These are phyloP conservation scores for Phortica variegata DNA, from an alignment of 1,140 invertebrate species.

Conservation along the genomic window DNA sequence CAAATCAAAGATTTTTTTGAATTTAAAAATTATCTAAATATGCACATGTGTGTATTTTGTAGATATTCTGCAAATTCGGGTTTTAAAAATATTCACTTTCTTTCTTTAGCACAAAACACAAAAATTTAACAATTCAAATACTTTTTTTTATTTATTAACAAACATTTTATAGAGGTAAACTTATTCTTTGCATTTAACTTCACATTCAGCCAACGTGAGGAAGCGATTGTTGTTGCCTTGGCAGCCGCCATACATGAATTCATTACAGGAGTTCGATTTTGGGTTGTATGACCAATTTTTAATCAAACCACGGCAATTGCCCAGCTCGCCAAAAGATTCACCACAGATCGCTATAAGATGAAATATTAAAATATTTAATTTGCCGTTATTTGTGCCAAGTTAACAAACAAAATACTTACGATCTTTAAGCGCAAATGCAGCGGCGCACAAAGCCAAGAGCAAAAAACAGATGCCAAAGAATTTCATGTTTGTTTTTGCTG, in stretches of 20 bases:
- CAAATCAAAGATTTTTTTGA: too few species aligned
- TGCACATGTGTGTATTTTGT: too few species aligned
- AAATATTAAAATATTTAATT: neutral
- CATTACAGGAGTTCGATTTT: constrained; percentile 28
- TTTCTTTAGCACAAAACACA: too few species aligned
- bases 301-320: constrained; percentile 8
- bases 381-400: neutral
- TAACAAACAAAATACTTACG: constrained; percentile 26
- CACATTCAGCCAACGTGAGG: constrained; percentile 64
- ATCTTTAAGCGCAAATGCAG: constrained; percentile 27
- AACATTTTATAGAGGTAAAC: neutral
- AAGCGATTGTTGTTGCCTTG: constrained; percentile 80
- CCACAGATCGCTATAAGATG: constrained; percentile 28
- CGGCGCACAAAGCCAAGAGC: constrained; percentile 5
- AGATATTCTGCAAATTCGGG: too few species aligned
- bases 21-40: too few species aligned
- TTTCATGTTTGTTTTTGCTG: too few species aligned
- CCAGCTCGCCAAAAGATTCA: constrained; percentile 27
- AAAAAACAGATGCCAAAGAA: too few species aligned
- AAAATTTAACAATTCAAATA: too few species aligned
- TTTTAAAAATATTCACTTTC: too few species aligned
- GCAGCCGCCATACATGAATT: constrained; percentile 78
- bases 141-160: too few species aligned
- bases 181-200: constrained; percentile 60
- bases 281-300: constrained; percentile 24